Base-by-base conservation (phyloP, 2,113 vertebrate genomes). In the Calonectris borealis region DNA sequence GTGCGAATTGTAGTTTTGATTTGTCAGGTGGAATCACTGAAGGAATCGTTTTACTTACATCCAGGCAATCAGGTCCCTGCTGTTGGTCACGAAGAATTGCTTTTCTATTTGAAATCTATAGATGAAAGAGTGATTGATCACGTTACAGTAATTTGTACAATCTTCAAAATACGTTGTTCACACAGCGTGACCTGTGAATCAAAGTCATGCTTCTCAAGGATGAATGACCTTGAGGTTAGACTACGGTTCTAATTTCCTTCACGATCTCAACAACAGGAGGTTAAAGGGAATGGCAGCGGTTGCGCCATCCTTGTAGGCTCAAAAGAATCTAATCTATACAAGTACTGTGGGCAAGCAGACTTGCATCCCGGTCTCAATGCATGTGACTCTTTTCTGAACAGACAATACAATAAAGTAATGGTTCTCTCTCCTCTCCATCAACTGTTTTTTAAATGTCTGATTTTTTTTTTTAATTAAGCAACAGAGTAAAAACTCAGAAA, bases 231-330 rank as follows among this genome's bases (percentile, higher is more conserved):
- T 51, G n/a, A 90, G 52, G 24, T 58, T 42, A 46, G 44, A 13
- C 52, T 82, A 24, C 10, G 6, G 6, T 81, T 94, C 32, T 71
- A 13, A 64, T 64, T 88, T 85, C 12, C 32, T 86, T 83, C 31
- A 10, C 1, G 0, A 16, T 65, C 60, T 87, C 69, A 66, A 9
- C 25, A 10, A 49, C 22, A 27, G 48, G 9, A 72, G 7, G 7
- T 64, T 79, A 60, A 79, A 84, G 21, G 26, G 40, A 42, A 11
- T 19, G 36, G 34, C 11, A 61, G 4, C 3, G 12, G 32, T 58
- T 93, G 52, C 0, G 0, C 4, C 6, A 16, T 73, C 42, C n/a
- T 71, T 25, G 27, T 40, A 62, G 69, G 10, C 32, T 82, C 42
- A 26, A 34, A 79, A 94, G 24, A 13, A 9, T 68, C 48, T 79